phyloP scores from a whole-genome alignment of 37 sponge, comb jelly and placozoan species.

The Haliclona indistincta region DNA sequence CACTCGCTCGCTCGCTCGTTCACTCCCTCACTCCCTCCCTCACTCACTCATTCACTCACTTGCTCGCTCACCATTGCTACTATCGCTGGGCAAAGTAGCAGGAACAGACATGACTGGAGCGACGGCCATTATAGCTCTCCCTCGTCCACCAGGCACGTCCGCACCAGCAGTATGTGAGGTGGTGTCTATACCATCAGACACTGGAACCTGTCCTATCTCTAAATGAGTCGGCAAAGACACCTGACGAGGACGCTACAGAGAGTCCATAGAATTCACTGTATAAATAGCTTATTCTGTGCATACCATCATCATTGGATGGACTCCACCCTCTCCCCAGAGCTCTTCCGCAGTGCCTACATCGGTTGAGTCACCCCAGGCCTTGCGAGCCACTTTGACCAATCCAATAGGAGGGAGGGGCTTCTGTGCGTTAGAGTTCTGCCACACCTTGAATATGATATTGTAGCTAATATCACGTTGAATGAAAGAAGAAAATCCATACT shows the following conservation, averaged over 20 bases:
- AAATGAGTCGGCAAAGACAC: constrained; percentile 50
- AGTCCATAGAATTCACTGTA: neutral
- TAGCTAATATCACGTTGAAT: constrained; percentile 86
- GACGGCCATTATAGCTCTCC: too few relatives aligned
- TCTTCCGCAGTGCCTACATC: constrained; percentile 53
- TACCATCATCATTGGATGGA: too few relatives aligned
- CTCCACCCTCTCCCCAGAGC: constrained; percentile 79
- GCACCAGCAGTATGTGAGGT: too few relatives aligned
- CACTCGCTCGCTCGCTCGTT: too few relatives aligned
- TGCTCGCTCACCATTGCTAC: too few relatives aligned
- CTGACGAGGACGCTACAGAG: neutral
- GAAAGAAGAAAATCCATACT: constrained; percentile 94
- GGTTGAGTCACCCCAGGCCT: constrained; percentile 57
- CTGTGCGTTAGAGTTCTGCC: constrained; percentile 80
- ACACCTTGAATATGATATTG: constrained; percentile 76
- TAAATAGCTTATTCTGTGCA: too few relatives aligned
- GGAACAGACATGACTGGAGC: too few relatives aligned
- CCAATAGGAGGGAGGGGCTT: constrained; percentile 59
- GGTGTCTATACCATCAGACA: too few relatives aligned
- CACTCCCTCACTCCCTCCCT: too few relatives aligned
- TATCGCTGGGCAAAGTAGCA: too few relatives aligned
- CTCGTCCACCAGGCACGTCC: neutral
- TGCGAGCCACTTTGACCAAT: constrained; percentile 61
- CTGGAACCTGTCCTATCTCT: constrained; percentile 33
- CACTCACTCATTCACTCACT: too few relatives aligned